Percentiles rank a stretch among this genome's conserved stretches.
Evolutionary conservation across 2,888 invertebrate species (phyloP).

Genomic region (Caenorhabditis sp.): DNA sequence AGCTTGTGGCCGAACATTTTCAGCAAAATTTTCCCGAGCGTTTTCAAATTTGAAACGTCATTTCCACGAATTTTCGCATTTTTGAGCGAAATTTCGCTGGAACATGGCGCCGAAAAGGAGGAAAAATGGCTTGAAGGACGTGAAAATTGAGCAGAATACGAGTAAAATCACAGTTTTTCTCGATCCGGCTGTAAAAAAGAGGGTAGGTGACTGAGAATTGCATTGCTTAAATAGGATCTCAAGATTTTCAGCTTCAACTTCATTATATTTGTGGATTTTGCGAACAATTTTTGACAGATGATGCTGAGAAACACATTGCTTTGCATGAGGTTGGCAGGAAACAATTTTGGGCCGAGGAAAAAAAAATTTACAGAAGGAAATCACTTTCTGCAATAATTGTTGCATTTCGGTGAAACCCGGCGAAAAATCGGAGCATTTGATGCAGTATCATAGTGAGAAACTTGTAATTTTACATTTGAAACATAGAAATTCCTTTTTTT

Average conservation of each 20-base stretch:
- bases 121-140: neutral
- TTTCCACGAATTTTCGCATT: neutral
- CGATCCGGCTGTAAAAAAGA: neutral
- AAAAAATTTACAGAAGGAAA: slow-evolving; percentile 8
- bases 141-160: neutral
- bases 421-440: slow-evolving; percentile 5
- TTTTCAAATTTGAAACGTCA: neutral
- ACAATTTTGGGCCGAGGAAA: slow-evolving; percentile 3
- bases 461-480: neutral
- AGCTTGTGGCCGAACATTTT: neutral
- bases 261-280: neutral
- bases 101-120: neutral
- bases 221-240: neutral
- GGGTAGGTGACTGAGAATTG: neutral
- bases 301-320: neutral
- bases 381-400: slow-evolving; percentile 24
- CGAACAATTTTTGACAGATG: neutral
- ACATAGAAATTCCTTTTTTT: too few relatives aligned
- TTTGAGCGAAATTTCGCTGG: neutral
- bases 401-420: neutral
- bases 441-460: slow-evolving; percentile 3
- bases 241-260: neutral
- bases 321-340: slow-evolving; percentile 2
- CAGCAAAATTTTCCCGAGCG: neutral
- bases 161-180: neutral